A percentile compares a stretch with the other conserved stretches of the same genome.
These are phyloP conservation scores for Gymnoscopelus braueri DNA, from an alignment of 2,797 vertebrate species.

Conservation along the genomic window DNA sequence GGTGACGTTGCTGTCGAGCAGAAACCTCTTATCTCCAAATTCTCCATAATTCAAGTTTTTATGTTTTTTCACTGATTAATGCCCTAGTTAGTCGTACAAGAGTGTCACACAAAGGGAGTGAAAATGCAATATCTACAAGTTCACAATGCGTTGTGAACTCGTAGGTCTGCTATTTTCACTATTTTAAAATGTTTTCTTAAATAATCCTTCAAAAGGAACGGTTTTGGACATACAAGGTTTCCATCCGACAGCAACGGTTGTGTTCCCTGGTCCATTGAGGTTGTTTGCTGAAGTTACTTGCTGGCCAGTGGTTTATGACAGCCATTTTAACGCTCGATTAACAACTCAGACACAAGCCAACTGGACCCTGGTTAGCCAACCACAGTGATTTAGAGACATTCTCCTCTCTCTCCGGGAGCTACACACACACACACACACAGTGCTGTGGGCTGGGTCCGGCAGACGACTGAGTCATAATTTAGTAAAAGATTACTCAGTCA, in stretches of 20 bases:
- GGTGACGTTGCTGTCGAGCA: background rate
- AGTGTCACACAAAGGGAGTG: too few species aligned
- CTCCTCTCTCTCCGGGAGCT: slow-evolving; percentile 65
- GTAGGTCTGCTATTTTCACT: too few species aligned
- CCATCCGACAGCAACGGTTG: background rate
- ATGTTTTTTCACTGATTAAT: too few species aligned
- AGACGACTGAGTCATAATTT: slow-evolving; percentile 41
- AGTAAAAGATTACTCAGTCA: slow-evolving; percentile 54
- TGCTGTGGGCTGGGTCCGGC: slow-evolving; percentile 20
- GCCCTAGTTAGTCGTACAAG: too few species aligned
- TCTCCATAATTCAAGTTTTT: too few species aligned
- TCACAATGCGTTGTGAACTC: too few species aligned
- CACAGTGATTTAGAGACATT: slow-evolving; percentile 70
- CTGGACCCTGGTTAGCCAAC: slow-evolving; percentile 60
- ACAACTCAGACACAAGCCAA: slow-evolving; percentile 68
- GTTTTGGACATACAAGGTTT: too few species aligned
- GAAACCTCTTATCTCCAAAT: too few species aligned
- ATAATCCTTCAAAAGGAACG: too few species aligned
- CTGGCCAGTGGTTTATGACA: slow-evolving; percentile 71
- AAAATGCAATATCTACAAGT: too few species aligned
- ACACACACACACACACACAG: slow-evolving; percentile 12
- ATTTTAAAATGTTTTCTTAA: too few species aligned
- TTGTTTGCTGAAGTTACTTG: slow-evolving; percentile 68
- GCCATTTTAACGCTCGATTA: slow-evolving; percentile 75
- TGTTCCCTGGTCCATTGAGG: slow-evolving; percentile 41